Evolutionary conservation across 2,888 invertebrate genomes (phyloP).

Genomic region (Meteorus colon): DNA sequence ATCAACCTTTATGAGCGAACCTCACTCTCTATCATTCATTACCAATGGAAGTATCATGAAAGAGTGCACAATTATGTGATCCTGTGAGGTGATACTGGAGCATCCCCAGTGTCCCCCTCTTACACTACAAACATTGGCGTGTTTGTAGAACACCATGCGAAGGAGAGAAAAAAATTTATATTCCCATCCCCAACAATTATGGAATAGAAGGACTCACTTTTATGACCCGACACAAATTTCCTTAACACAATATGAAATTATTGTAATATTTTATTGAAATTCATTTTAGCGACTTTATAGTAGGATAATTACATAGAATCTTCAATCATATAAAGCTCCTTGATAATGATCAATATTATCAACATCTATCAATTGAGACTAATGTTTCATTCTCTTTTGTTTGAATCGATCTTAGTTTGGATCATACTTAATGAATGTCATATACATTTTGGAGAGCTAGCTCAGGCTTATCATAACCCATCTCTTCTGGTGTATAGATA

Average conservation of each 20-base stretch:
- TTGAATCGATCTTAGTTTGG: constrained; percentile 19
- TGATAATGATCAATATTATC: background rate
- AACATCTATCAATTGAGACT: constrained; percentile 33
- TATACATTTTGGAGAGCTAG: constrained; percentile 86
- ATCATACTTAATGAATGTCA: constrained; percentile 76
- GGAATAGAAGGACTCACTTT: background rate
- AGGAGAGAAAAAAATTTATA: constrained; percentile 29
- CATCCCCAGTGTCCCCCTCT: too few species aligned
- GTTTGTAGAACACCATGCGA: constrained; percentile 68
- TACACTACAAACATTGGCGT: constrained; percentile 51
- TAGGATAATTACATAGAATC: constrained; percentile 22
- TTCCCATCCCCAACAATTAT: background rate
- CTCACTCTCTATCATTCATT: constrained; percentile 34
- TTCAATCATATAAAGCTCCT: constrained; percentile 3
- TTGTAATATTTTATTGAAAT: constrained; percentile 10
- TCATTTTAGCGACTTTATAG: constrained; percentile 4
- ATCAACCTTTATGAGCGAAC: background rate
- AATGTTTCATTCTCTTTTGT: constrained; percentile 16
- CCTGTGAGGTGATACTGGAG: too few species aligned
- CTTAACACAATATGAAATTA: background rate
- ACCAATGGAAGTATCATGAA: constrained; percentile 45
- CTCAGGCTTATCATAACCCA: constrained; percentile 98
- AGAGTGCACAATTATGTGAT: constrained; percentile 41
- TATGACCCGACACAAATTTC: background rate
- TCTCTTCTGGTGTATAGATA: constrained; percentile 93